Percentiles rank a stretch among this genome's conserved stretches.
These are phyloP conservation scores for Sinella curviseta DNA, from an alignment of 1,140 invertebrate genomes.

Conservation along the genomic window DNA sequence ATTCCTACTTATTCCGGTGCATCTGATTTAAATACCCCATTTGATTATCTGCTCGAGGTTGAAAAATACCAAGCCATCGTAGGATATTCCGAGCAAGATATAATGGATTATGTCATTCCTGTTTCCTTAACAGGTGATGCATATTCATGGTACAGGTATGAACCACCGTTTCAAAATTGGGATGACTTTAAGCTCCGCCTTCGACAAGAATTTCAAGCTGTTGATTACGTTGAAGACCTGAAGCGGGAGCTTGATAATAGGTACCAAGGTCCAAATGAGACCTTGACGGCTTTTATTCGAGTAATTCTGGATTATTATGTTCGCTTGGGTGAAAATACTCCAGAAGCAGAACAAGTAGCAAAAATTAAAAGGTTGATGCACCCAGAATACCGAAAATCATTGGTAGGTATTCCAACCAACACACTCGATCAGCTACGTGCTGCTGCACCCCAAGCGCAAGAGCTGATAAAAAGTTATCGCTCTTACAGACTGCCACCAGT, in stretches of 20 bases:
- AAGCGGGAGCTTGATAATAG: slow-evolving; percentile 24
- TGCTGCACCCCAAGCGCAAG: slow-evolving; percentile 29
- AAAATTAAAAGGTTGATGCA: slow-evolving; percentile 25
- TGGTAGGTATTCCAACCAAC: not conserved
- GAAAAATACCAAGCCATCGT: slow-evolving; percentile 32
- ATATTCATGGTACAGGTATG: slow-evolving; percentile 24
- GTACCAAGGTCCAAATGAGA: slow-evolving; percentile 15
- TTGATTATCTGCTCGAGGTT: slow-evolving; percentile 37
- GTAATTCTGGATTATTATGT: slow-evolving; percentile 30
- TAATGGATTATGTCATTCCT: slow-evolving; percentile 31
- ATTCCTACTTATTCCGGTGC: slow-evolving; percentile 34
- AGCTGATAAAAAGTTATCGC: slow-evolving; percentile 22
- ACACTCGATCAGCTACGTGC: not conserved
- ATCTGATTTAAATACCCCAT: slow-evolving; percentile 29
- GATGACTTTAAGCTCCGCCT: not conserved
- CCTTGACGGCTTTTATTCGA: slow-evolving; percentile 21
- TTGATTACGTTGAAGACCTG: slow-evolving; percentile 18
- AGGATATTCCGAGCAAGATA: slow-evolving; percentile 28
- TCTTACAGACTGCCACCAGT: slow-evolving; percentile 26
- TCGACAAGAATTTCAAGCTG: slow-evolving; percentile 27
- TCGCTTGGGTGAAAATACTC: not conserved
- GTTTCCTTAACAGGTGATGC: slow-evolving; percentile 30
- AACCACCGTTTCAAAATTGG: not conserved
- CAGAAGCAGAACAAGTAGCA: not conserved
- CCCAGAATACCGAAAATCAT: slow-evolving; percentile 1